A percentile compares a stretch with the other conserved stretches of the same genome.
Conservation (phyloP, 2,113 vertebrate species). For the Vanacampus margaritifer region DNA sequence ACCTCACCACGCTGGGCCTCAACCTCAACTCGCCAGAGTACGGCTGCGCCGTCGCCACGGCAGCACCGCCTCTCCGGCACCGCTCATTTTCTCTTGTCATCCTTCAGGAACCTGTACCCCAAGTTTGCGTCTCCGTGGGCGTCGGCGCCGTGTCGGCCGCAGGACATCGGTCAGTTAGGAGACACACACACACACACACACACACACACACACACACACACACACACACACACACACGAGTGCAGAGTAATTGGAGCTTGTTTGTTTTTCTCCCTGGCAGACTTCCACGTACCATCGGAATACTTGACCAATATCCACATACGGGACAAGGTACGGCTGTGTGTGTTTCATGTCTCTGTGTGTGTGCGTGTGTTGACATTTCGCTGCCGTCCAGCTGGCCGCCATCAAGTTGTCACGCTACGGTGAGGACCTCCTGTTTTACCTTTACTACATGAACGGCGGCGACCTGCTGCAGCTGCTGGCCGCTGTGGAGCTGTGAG, state of each 20-base stretch:
- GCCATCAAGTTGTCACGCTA: constrained; percentile 98
- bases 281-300: constrained; percentile 99
- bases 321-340: constrained; percentile 89
- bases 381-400: constrained; percentile 79
- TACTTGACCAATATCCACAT: constrained; percentile 99
- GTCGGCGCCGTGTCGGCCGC: constrained; percentile 97
- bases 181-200: too few species aligned
- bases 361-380: background rate
- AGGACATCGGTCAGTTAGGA: constrained; percentile 90
- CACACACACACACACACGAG: too few species aligned
- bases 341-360: background rate
- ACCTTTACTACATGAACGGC: constrained; percentile 99
- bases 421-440: constrained; percentile 98
- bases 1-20: constrained; percentile 98
- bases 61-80: rapidly evolving
- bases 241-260: too few species aligned
- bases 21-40: constrained; percentile 99
- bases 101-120: constrained; percentile 92
- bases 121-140: constrained; percentile 99
- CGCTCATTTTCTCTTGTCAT: background rate
- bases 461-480: constrained; percentile 98
- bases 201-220: too few species aligned
- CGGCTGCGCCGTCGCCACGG: constrained; percentile 51
- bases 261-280: constrained; percentile 67
- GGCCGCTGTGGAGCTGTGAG: constrained; percentile 98